Percentiles rank a stretch among this genome's conserved stretches.
Conservation (phyloP, 1,140 invertebrate genomes). For the Diorhabda elongata region DNA sequence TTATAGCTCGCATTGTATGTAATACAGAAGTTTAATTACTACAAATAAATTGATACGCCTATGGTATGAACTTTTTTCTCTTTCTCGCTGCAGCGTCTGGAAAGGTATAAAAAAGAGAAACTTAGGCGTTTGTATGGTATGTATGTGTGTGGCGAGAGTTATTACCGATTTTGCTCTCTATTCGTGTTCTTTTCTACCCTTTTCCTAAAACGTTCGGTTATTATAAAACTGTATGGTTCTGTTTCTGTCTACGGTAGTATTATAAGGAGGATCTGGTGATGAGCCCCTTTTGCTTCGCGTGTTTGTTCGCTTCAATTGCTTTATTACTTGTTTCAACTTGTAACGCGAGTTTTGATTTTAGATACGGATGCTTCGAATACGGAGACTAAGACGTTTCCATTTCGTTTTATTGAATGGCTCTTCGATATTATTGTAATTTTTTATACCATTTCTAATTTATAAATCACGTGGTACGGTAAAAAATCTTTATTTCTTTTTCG, state of each 20-base stretch:
- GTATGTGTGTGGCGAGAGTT: not conserved
- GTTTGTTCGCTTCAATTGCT: not conserved
- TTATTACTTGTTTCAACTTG: not conserved
- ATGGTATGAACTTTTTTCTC: no score
- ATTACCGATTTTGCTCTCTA: not conserved
- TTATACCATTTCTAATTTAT: not conserved
- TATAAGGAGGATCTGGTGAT: not conserved
- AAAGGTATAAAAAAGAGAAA: constrained; percentile 1
- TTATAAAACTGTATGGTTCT: not conserved
- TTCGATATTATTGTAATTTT: not conserved
- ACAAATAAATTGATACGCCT: no score
- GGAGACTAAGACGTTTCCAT: no score
- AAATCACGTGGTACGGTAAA: not conserved
- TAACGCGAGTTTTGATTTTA: not conserved
- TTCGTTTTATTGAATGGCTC: not conserved
- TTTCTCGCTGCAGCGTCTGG: not conserved
- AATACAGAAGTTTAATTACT: no score
- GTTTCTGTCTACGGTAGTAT: not conserved
- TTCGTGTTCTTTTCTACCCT: constrained; percentile 1
- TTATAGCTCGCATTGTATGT: no score
- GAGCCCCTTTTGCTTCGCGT: not conserved
- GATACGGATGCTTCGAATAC: no score
- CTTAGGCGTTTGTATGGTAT: not conserved
- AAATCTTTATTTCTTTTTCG: constrained; percentile 5
- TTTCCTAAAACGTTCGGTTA: not conserved